Percentiles rank a stretch among this genome's conserved stretches.
phyloP scores from a whole-genome alignment of 2,888 invertebrate species.

The Spilarctia lutea region DNA sequence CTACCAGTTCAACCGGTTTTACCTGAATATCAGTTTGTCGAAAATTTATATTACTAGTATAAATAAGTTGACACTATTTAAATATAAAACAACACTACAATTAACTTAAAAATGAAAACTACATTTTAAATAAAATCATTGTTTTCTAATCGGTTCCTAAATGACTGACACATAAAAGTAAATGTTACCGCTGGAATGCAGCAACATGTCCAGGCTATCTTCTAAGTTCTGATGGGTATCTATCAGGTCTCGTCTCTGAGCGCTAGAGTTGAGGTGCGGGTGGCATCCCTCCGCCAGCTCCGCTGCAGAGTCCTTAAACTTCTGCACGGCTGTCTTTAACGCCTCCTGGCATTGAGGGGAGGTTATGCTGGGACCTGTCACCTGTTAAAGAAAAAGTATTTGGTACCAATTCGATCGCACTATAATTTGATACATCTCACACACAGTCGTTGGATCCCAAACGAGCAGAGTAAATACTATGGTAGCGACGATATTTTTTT shows the following conservation, averaged over 20 bases:
- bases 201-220: slow-evolving; percentile 8
- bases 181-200: slow-evolving; percentile 9
- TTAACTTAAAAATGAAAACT: no score
- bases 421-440: accelerated
- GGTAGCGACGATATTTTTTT: no score
- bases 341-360: slow-evolving; percentile 16
- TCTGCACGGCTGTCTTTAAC: slow-evolving; percentile 10
- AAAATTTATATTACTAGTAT: no score
- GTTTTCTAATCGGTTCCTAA: no score
- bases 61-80: no score
- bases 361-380: slow-evolving; percentile 12
- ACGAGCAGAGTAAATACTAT: background rate
- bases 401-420: background rate
- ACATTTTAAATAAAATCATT: no score
- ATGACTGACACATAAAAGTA: background rate
- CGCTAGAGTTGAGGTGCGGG: slow-evolving; percentile 2
- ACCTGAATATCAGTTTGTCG: no score
- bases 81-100: no score
- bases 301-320: slow-evolving; percentile 6
- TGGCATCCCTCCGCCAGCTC: slow-evolving; percentile 1
- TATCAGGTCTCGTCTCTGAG: slow-evolving; percentile 14
- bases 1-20: no score
- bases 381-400: background rate
- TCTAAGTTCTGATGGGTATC: slow-evolving; percentile 9
- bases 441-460: background rate